Evolutionary conservation across 2,113 vertebrate species (phyloP).

Genomic region (Petrocephalus microphthalmus): DNA sequence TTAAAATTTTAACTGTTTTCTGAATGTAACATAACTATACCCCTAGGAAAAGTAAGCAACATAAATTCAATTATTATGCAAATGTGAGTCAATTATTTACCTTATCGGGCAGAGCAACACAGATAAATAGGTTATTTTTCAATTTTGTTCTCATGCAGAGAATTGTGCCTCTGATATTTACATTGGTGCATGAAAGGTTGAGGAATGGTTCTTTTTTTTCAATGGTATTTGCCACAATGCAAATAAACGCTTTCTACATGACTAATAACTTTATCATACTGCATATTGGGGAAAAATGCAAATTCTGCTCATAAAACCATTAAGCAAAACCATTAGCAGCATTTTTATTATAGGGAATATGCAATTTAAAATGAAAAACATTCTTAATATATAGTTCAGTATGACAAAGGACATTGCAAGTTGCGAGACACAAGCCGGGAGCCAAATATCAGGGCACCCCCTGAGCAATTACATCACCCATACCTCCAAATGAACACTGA

Average conservation of each 20-base stretch:
- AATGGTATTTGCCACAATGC: slow-evolving; percentile 9
- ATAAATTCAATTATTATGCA: slow-evolving; percentile 18
- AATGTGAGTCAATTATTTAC: neutral
- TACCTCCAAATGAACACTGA: neutral
- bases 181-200: neutral
- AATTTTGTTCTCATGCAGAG: neutral
- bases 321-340: neutral
- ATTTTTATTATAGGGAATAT: neutral
- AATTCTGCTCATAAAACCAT: slow-evolving; percentile 2
- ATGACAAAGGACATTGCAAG: neutral
- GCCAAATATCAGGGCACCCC: neutral
- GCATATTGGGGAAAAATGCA: neutral
- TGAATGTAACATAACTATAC: slow-evolving; percentile 4
- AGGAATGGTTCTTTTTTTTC: neutral
- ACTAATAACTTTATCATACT: neutral
- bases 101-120: slow-evolving; percentile 4
- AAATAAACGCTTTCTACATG: slow-evolving; percentile 19
- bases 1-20: neutral
- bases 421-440: neutral
- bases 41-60: slow-evolving; percentile 2
- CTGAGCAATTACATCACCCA: neutral
- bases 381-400: neutral
- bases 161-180: slow-evolving; percentile 14
- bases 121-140: slow-evolving; percentile 17
- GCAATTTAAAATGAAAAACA: neutral